Base-by-base conservation (phyloP, 2,888 invertebrate species). In the Phengaris alcon region DNA sequence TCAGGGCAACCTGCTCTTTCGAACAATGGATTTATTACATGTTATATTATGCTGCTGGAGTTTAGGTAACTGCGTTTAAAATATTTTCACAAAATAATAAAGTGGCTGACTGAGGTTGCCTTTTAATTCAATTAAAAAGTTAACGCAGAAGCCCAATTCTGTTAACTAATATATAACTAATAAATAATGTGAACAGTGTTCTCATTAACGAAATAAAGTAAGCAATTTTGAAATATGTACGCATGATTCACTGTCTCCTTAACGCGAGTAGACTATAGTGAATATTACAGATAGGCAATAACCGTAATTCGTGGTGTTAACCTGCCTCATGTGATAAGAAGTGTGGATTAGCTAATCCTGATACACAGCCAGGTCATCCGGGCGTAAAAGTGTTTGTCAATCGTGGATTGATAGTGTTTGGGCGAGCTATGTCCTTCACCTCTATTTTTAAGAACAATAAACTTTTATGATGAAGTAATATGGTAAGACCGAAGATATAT, bases 271-370 rank as follows among this genome's bases (percentile, higher is more conserved):
- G 35, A 35, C 35, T 35, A 35, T 35, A 35, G 35, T 35, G 35
- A 35, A 35, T 0, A 4, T 48, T 52, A 10, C 52, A 52, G 52
- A 2, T 12, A 52, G 35, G 35, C 10, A 35, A 64, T 12, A 64
- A 6, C 64, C 64, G 5, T 64, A 64, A 44, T 35, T 59, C 22
- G 22, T 12, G 59, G 22, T 44, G 64, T 44, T 6, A 64, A 64
- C 59, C 6, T 44, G 64, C 64, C 64, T 64, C 64, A 13, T 44
- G 35, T 44, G 64, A 64, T 13, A 64, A 64, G 48, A 1, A 48
- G 44, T 44, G 64, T 35, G 64, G 64, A 64, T 64, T 64, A 64
- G 64, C 35, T 64, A 64, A 64, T 64, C 64, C 35, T 64, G 12
- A 64, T 64, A 64, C 64, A 64, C 64, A 12, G 44, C 13, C 35